Conservation (phyloP, 2,113 vertebrate species). For the Carassius carassius region DNA sequence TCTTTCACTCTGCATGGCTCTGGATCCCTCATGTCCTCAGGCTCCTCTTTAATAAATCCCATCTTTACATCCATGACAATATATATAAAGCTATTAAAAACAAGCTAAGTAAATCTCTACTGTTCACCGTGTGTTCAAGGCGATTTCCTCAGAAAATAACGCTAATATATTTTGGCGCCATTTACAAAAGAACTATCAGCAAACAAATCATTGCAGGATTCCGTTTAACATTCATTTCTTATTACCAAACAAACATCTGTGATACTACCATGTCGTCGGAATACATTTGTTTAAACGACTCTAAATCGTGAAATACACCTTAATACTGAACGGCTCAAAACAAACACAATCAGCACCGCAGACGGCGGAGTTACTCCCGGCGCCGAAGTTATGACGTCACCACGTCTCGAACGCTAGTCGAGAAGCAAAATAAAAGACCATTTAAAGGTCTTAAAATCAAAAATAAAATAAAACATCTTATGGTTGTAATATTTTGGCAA, state of each 20-base stretch:
- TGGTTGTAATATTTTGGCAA: too few relatives aligned
- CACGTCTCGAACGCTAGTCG: not conserved
- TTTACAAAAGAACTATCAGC: not conserved
- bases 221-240: not conserved
- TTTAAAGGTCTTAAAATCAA: not conserved
- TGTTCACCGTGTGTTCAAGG: not conserved
- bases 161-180: not conserved
- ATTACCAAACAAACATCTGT: not conserved
- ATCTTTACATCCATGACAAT: not conserved
- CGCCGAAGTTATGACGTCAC: not conserved
- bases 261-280: not conserved
- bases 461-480: not conserved
- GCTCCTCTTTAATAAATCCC: constrained; percentile 5
- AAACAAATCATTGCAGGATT: not conserved
- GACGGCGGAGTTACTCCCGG: not conserved
- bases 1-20: not conserved
- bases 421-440: not conserved
- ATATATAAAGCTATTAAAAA: too few relatives aligned
- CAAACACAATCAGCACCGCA: not conserved
- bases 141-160: not conserved
- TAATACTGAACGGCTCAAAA: not conserved
- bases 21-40: not conserved
- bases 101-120: not conserved
- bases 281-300: not conserved
- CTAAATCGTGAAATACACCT: too few relatives aligned